A percentile compares a stretch with the other conserved stretches of the same genome.
Conservation (phyloP, 2,888 invertebrate genomes). For the Polylopha cassiicola region DNA sequence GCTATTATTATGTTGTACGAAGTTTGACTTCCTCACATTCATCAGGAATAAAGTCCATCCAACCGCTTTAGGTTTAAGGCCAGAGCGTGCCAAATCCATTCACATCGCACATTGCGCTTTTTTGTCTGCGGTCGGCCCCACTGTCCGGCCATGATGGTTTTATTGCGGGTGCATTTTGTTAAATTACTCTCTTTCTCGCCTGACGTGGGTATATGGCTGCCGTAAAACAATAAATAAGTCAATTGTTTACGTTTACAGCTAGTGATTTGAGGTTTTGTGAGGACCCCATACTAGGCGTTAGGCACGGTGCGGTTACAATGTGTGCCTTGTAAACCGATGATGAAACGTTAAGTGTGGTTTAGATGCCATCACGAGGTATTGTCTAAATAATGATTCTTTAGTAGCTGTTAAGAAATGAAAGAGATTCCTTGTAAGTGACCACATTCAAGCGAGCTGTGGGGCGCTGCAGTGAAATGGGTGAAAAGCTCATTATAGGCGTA, state of each 20-base stretch:
- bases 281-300: slow-evolving; percentile 60
- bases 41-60: too few relatives aligned
- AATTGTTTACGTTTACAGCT: slow-evolving; percentile 67
- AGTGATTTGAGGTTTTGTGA: slow-evolving; percentile 44
- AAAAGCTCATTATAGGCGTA: slow-evolving; percentile 45
- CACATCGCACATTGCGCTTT: slow-evolving; percentile 29
- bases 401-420: slow-evolving; percentile 47
- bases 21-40: too few relatives aligned
- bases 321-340: slow-evolving; percentile 51
- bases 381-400: slow-evolving; percentile 40
- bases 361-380: slow-evolving; percentile 46
- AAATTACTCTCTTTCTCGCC: slow-evolving; percentile 52
- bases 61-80: too few relatives aligned
- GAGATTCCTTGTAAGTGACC: slow-evolving; percentile 30
- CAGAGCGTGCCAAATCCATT: slow-evolving; percentile 64
- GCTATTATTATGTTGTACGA: slow-evolving; percentile 71
- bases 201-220: slow-evolving; percentile 64
- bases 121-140: slow-evolving; percentile 28
- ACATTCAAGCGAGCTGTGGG: slow-evolving; percentile 27
- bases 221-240: slow-evolving; percentile 72
- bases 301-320: slow-evolving; percentile 43
- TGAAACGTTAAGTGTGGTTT: slow-evolving; percentile 48
- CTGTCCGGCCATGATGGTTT: slow-evolving; percentile 63
- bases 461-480: slow-evolving; percentile 33
- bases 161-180: slow-evolving; percentile 65